Base-by-base conservation (phyloP, 2,888 invertebrate genomes). In the Chironomus tentans region DNA sequence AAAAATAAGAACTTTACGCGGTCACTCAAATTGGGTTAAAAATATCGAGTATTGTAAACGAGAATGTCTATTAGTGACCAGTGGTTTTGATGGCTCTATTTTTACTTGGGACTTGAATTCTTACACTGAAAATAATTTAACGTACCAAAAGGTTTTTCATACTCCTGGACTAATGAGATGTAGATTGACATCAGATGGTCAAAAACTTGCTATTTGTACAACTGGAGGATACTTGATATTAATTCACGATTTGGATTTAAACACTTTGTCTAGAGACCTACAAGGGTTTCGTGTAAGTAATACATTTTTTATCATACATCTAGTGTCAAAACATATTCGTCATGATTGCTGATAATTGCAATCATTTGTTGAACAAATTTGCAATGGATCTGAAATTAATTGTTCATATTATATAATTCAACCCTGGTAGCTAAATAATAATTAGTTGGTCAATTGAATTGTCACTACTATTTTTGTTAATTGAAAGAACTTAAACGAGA, bases 1-100 rank as follows among this genome's bases (percentile, higher is more conserved):
- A 76, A 90, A 91, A 80, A 89, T 94, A 77, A 88, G 91, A 77
- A 90, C 91, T 13, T 86, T 97, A 10, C 87, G 89, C 77, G 97
- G 96, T 0, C 97, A 97, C 83, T 91, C 93, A 0, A 95, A 95
- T 84, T 97, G 97, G 97, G 97, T 95, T 69, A 97, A 97, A 83
- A 97, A 96, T 83, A 95, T 97, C 78, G 97, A 97, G 82, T 97
- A 94, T 83, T 94, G 94, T 46, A 89, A 90, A 22, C 90, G 90
- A 80, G 92, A 93, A 81, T 91, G 93, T 78, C 86, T 95, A 7
- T 86, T 97, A 77, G 90, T 97, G 13, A 95, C 95, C 0, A 96
- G 95, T 1, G 96, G 95, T 0, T 92, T 97, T 81, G 97, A 97
- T 83, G 96, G 96, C 13, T 93, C 92, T 80, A 93, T 97, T 81